Evolutionary conservation across 1,140 invertebrate genomes (phyloP).

Genomic region (Idris sp.): DNA sequence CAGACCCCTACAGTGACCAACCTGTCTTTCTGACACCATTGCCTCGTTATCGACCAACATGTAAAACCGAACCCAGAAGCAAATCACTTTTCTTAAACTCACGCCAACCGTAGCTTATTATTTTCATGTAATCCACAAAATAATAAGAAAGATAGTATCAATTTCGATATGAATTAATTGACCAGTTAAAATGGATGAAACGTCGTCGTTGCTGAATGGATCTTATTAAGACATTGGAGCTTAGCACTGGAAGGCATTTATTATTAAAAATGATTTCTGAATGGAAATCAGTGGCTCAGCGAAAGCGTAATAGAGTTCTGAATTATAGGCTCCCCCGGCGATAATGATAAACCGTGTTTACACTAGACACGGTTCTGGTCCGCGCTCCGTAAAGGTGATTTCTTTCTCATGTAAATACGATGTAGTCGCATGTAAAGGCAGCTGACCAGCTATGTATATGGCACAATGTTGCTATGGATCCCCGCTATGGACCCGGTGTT

Average conservation of each 20-base stretch:
- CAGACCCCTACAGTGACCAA: constrained; percentile 67
- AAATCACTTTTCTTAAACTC: constrained; percentile 74
- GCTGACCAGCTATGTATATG: constrained; percentile 72
- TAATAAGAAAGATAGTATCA: constrained; percentile 30
- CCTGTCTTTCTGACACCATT: constrained; percentile 77
- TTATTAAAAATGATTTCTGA: constrained; percentile 64
- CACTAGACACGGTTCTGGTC: constrained; percentile 64
- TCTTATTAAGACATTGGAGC: constrained; percentile 28
- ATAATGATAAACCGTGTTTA: constrained; percentile 78
- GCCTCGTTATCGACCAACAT: constrained; percentile 65
- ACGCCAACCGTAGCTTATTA: constrained; percentile 23
- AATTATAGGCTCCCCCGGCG: constrained; percentile 73
- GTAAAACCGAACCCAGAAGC: constrained; percentile 75
- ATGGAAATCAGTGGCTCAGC: constrained; percentile 49
- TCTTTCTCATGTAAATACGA: constrained; percentile 79
- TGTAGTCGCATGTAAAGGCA: constrained; percentile 77
- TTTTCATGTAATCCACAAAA: neutral
- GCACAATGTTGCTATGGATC: constrained; percentile 70
- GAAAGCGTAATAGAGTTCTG: constrained; percentile 51
- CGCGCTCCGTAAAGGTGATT: constrained; percentile 70
- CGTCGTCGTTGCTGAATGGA: constrained; percentile 14
- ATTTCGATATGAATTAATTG: constrained; percentile 35
- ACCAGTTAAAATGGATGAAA: constrained; percentile 30
- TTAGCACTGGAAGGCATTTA: constrained; percentile 21
- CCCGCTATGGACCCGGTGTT: constrained; percentile 59